Base-by-base conservation (phyloP, 2,113 vertebrate genomes). In the Nestor notabilis region DNA sequence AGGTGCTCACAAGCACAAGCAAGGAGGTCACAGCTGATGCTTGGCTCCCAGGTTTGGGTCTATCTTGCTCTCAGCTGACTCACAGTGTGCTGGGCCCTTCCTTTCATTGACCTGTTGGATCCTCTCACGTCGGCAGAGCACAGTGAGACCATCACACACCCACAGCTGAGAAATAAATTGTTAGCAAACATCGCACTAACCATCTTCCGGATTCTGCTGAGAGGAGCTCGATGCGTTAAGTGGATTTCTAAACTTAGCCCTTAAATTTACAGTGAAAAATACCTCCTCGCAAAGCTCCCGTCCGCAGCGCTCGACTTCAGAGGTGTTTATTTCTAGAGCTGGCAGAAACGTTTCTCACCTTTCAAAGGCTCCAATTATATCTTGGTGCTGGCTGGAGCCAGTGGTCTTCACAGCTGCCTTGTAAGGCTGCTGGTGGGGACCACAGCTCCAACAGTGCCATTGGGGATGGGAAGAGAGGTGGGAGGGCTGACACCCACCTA, bases 351-450 rank as follows among this genome's bases (percentile, higher is more conserved):
- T 82, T 86, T 91, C 90, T 96, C 77, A 4, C 90, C 80, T 89
- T 96, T 96, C 88, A 96, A 96, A 96, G 91, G 80, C 68, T 89
- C 83, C 90, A 78, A 82, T 95, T 96, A 95, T 96, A 74, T 55
- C 84, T 71, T 64, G 41, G 83, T 87, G 83, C 39, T 91, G 80
- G 33, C 61, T 70, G 83, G 81, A 82, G 70, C 37, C 82, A 44
- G 61, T 19, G 47, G 63, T 44, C 79, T 68, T 72, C 9, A 6
- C 71, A 50, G 47, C 49, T 89, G 58, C 79, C 80, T 93, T 2
- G 0, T 76, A 86, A 35, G 66, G 69, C 35, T 77, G 86, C 35
- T 60, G 46, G 53, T 44, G 88, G 35, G 53, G 25, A 90, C 70
- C 93, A 77, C 64, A 90, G 58, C 56, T 61, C 74, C 0, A 1